A percentile compares a stretch with the other conserved stretches of the same genome.
phyloP scores from a whole-genome alignment of 1,140 invertebrate species.

The Vanessa tameamea region DNA sequence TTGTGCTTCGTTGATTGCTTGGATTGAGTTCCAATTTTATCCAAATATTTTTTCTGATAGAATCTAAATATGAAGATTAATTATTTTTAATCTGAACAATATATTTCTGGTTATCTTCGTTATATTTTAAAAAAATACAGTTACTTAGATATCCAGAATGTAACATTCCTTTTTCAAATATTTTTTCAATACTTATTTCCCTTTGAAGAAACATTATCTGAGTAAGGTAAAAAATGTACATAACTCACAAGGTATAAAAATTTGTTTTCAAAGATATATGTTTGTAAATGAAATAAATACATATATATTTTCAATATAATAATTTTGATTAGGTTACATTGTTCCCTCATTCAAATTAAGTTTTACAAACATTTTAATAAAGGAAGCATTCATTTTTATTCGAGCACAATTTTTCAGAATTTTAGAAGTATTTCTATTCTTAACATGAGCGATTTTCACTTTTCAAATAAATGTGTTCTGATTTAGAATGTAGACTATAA shows the following conservation, averaged over 20 bases:
- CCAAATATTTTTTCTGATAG: too few species aligned
- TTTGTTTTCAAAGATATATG: neutral
- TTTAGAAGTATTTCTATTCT: neutral
- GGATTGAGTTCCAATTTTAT: neutral
- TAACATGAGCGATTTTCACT: too few species aligned
- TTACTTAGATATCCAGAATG: too few species aligned
- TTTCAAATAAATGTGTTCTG: too few species aligned
- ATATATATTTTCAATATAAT: slow-evolving; percentile 1
- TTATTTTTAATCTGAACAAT: too few species aligned
- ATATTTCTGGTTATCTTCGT: too few species aligned
- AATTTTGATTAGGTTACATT: slow-evolving; percentile 4
- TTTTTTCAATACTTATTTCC: neutral
- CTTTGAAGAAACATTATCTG: neutral
- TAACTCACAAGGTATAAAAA: slow-evolving; percentile 3
- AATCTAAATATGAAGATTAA: too few species aligned
- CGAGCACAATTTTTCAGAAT: neutral
- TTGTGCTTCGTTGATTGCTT: neutral
- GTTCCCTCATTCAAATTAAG: neutral
- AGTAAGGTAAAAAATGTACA: neutral
- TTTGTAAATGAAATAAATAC: neutral
- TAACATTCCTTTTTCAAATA: neutral
- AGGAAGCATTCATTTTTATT: neutral
- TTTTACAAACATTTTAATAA: neutral
- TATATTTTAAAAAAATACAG: too few species aligned
- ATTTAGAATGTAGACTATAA: neutral